Base-by-base conservation (phyloP, 2,888 invertebrate genomes). In the Gisinianus flammeolus region DNA sequence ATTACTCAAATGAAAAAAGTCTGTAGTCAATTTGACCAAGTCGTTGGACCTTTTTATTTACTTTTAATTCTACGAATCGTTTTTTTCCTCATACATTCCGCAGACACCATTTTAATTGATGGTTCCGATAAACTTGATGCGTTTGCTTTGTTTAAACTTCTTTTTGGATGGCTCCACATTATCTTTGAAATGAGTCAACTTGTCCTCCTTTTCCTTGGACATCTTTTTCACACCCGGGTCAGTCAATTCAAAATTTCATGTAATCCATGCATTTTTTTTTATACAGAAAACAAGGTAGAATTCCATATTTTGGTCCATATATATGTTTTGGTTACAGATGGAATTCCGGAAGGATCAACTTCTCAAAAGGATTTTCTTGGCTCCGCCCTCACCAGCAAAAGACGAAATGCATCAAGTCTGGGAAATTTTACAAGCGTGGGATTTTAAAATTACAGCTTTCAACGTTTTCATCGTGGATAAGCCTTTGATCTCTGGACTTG, bases 401-500 rank as follows among this genome's bases (percentile, higher is more conserved):
- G 24, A 28, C 4, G 28, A 64, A 31, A 67, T 31, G 67, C 10
- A 33, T 2, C 26, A 67, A 31, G 35, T 67, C 10, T n/a, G 67
- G 22, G 31, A 31, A 2, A 16, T 31, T n/a, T n/a, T 77, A 24
- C 10, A 66, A 30, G n/a, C n/a, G 58, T 74, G 74, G 70, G 62
- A 78, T 6, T 79, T 74, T 77, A 58, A 69, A 44, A 33, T 79
- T n/a, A 62, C 77, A 24, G 79, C 74, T 19, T 28, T 26, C 19
- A 74, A 62, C 31, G 66, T 74, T 28, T 79, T 77, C 28, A 44
- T 30, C 12, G 28, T 78, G 2, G 75, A 71, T 56, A 68, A 74
- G 24, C 73, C 28, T 6, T n/a, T 79, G 12, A 56, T 78, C 30
- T 26, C 77, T 16, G 75, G 70, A 31, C 77, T 79, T 5, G 66